Conservation (phyloP, 2,888 invertebrate genomes). For the Harpalus rubripes region DNA sequence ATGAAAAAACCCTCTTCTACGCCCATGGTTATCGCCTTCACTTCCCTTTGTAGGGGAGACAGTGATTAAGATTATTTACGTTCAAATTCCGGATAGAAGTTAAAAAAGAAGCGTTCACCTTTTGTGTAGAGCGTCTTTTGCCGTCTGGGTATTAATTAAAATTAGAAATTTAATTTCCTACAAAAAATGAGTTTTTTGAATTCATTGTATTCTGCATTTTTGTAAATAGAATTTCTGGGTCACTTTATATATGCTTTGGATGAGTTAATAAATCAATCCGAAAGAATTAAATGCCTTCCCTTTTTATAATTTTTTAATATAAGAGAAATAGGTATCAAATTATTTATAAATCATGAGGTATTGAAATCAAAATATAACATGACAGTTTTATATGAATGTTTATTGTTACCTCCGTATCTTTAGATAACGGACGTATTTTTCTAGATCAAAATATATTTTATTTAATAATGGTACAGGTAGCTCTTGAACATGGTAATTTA, state of each 20-base stretch:
- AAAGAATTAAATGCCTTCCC: no score
- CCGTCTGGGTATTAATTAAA: constrained; percentile 8
- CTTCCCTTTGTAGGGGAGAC: constrained; percentile 13
- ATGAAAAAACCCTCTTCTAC: neutral
- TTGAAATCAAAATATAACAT: no score
- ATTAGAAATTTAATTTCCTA: constrained; percentile 40
- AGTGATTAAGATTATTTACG: constrained; percentile 54
- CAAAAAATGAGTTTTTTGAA: constrained; percentile 28
- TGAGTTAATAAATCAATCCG: no score
- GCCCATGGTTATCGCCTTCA: neutral
- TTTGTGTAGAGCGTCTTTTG: constrained; percentile 26
- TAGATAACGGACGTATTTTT: no score
- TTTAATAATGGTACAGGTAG: no score
- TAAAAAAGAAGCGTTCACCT: constrained; percentile 29
- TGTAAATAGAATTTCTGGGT: neutral
- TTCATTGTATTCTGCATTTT: constrained; percentile 13
- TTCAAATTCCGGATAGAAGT: constrained; percentile 38
- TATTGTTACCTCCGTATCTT: no score
- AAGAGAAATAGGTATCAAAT: no score
- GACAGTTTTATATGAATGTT: no score
- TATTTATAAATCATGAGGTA: no score
- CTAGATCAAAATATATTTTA: no score
- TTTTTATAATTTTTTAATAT: no score
- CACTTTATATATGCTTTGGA: neutral
- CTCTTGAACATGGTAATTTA: no score